These are phyloP conservation scores for Globia sparganii DNA, from an alignment of 2,888 invertebrate species.

Conservation along the genomic window DNA sequence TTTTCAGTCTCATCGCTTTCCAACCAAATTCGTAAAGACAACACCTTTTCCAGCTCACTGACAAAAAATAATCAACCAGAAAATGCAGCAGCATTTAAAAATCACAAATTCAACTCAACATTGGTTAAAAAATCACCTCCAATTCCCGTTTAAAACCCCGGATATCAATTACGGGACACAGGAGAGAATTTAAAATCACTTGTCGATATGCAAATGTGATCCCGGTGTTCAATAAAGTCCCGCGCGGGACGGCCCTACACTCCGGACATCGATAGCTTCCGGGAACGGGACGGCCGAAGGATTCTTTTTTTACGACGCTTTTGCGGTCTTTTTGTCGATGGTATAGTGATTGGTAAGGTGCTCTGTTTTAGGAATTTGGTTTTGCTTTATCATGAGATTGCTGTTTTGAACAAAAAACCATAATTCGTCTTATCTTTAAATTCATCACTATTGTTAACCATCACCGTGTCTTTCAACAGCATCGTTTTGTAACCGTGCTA, in stretches of 20 bases:
- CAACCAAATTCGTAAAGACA: constrained; percentile 17
- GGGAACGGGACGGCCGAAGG: constrained; percentile 73
- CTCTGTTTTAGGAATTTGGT: constrained; percentile 64
- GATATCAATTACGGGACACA: constrained; percentile 78
- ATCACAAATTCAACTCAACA: constrained; percentile 25
- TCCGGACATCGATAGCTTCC: constrained; percentile 86
- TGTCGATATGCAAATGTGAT: constrained; percentile 87
- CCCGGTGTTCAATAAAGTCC: constrained; percentile 77
- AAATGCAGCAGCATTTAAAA: constrained; percentile 53
- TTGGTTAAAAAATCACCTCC: constrained; percentile 59
- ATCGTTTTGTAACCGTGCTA: too few relatives aligned
- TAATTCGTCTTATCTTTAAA: neutral
- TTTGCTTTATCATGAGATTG: neutral
- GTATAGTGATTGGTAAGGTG: constrained; percentile 47
- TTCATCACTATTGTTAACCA: too few relatives aligned
- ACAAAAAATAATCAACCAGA: constrained; percentile 28
- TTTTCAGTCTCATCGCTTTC: neutral
- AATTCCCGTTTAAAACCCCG: constrained; percentile 60
- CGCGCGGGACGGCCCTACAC: constrained; percentile 67
- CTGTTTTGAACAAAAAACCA: neutral
- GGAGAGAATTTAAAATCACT: constrained; percentile 75
- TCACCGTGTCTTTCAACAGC: too few relatives aligned
- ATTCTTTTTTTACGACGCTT: constrained; percentile 78
- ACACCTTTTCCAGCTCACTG: neutral
- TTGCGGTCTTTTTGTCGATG: constrained; percentile 71